Base-by-base conservation (phyloP, 2,888 invertebrate species). In the Trachelus troglodyta region DNA sequence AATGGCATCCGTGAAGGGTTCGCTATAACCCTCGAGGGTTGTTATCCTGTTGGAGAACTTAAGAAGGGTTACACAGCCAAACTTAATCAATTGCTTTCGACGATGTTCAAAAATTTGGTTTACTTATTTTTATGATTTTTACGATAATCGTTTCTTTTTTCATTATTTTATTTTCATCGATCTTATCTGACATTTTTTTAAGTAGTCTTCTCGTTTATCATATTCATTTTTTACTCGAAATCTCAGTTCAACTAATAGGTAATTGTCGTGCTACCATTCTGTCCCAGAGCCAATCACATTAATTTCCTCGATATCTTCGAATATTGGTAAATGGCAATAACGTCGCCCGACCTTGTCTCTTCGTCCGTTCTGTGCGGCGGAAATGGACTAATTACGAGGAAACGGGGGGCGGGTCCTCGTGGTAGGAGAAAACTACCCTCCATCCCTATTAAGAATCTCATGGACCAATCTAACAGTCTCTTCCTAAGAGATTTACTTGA, bases 331-430 rank as follows among this genome's bases (percentile, higher is more conserved):
- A 56, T 56, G 56, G 56, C 56, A 56, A 56, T 56, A 56, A 23
- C 23, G 56, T 56, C 56, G 56, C 23, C 56, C 56, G 56, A 2
- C 56, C 9, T 56, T 23, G 56, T 56, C 56, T 23, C 56, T 23
- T 56, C 56, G 56, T 56, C 56, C 56, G 56, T 56, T 23, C 56
- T 23, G 56, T 56, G 56, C 56, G 33, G 81, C 87, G 90, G 90
- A 90, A 90, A 90, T 90, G 83, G 87, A 89, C 89, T 90, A 90
- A 90, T 90, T 90, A 90, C 88, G 87, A 90, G 90, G 90, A 90
- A 90, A 90, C 89, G 86, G 88, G 90, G 87, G 90, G 90, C 90
- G 90, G 75, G 90, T 85, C 87, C 89, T 87, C 85, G 85, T 85
- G 90, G 79, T 79, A 56, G 12, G 73, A 37, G 35, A 68, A 56